A percentile compares a stretch with the other conserved stretches of the same genome.
phyloP scores from a whole-genome alignment of 2,113 vertebrate species.

The Podiceps cristatus region DNA sequence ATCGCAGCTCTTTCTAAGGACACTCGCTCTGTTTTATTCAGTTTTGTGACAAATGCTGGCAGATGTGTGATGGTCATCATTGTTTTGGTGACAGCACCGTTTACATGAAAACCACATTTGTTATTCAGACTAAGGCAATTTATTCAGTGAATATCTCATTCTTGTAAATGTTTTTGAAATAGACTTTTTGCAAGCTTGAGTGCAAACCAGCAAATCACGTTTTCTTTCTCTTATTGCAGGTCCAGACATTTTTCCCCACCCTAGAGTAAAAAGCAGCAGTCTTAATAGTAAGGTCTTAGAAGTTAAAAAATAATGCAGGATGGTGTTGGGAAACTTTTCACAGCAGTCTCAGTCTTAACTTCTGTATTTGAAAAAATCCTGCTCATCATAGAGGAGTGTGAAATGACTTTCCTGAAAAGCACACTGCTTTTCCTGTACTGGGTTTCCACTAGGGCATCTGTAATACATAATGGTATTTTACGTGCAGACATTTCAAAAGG shows the following conservation, averaged over 20 bases:
- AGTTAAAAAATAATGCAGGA: background rate
- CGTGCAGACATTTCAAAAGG: background rate
- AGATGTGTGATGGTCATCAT: slow-evolving; percentile 59
- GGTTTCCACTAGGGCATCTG: background rate
- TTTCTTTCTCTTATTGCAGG: background rate
- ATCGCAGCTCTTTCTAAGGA: slow-evolving; percentile 48
- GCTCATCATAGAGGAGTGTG: background rate
- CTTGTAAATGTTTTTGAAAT: slow-evolving; percentile 28
- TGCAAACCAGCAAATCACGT: background rate
- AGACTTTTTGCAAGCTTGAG: background rate
- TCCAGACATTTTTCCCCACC: background rate
- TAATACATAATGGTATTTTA: background rate
- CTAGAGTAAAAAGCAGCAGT: background rate
- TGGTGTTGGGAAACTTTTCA: background rate
- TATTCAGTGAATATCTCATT: slow-evolving; percentile 28
- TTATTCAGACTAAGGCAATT: slow-evolving; percentile 65
- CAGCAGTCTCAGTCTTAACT: background rate
- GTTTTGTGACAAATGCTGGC: slow-evolving; percentile 43
- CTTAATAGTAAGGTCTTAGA: background rate
- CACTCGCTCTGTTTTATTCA: slow-evolving; percentile 39
- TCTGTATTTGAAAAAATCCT: background rate
- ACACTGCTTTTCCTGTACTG: background rate
- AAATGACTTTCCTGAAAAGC: background rate
- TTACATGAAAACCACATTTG: slow-evolving; percentile 73
- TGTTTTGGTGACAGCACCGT: slow-evolving; percentile 37